Percentiles rank a stretch among this genome's conserved stretches.
Evolutionary conservation across 2,797 vertebrate species (phyloP).

Genomic region (Melanotaenia maccullochi): DNA sequence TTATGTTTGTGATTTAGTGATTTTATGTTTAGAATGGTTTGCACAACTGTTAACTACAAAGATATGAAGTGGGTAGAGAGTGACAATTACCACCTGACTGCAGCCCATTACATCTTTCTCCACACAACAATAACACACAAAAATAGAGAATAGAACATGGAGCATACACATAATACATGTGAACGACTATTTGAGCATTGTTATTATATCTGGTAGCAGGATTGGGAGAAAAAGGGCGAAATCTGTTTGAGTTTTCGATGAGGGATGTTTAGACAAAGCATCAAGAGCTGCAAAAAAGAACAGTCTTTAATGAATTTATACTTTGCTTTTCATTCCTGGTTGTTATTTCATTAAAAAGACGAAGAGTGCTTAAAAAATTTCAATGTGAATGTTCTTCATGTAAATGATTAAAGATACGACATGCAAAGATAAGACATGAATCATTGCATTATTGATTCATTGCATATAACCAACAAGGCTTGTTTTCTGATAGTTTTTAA

Average conservation of each 20-base stretch:
- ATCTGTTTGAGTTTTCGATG: too few relatives aligned
- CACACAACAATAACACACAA: too few relatives aligned
- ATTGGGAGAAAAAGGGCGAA: too few relatives aligned
- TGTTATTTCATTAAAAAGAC: too few relatives aligned
- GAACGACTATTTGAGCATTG: too few relatives aligned
- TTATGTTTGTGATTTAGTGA: constrained; percentile 7
- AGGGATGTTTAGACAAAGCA: too few relatives aligned
- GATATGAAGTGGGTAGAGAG: background rate
- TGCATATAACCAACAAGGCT: background rate
- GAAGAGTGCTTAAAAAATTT: background rate
- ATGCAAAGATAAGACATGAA: background rate
- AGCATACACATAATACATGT: too few relatives aligned
- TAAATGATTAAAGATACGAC: background rate
- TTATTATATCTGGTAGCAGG: too few relatives aligned
- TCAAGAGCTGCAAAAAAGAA: too few relatives aligned
- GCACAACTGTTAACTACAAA: background rate
- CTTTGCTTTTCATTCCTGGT: background rate
- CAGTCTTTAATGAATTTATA: background rate
- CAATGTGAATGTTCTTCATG: background rate
- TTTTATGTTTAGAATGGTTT: constrained; percentile 3
- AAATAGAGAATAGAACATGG: too few relatives aligned
- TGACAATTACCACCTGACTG: background rate
- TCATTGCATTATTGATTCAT: too few relatives aligned
- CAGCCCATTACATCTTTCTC: background rate
- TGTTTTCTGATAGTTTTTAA: background rate